These are phyloP conservation scores for Perodicticus potto DNA, from an alignment of 2,797 vertebrate genomes.

Conservation along the genomic window DNA sequence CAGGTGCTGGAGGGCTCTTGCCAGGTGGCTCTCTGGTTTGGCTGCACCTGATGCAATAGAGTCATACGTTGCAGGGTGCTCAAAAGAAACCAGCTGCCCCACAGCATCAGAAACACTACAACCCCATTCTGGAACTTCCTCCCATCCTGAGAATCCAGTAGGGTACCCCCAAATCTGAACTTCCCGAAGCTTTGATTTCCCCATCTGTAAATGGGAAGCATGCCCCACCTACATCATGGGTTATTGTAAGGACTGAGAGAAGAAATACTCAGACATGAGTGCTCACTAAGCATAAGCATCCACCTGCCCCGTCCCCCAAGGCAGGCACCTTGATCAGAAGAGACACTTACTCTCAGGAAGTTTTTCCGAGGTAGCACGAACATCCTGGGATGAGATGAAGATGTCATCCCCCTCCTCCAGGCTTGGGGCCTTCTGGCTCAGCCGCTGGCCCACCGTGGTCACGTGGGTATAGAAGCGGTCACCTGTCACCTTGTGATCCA, in stretches of 20 bases:
- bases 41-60: neutral
- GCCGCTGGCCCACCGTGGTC: slow-evolving; percentile 85
- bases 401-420: slow-evolving; percentile 85
- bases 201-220: neutral
- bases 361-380: neutral
- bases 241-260: neutral
- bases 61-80: neutral
- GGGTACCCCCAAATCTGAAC: neutral
- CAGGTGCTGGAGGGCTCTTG: neutral
- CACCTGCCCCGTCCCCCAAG: no score
- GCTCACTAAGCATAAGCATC: neutral
- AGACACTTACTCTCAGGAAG: slow-evolving; percentile 82
- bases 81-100: neutral
- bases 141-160: neutral
- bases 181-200: neutral
- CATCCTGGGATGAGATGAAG: slow-evolving; percentile 76
- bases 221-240: neutral
- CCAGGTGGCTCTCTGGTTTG: no score
- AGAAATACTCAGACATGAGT: rapidly evolving
- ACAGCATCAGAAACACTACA: neutral
- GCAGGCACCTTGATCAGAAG: neutral
- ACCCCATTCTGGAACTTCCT: neutral
- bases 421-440: slow-evolving; percentile 88
- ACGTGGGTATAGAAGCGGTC: slow-evolving; percentile 88
- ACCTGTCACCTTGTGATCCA: slow-evolving; percentile 90